These are phyloP conservation scores for Speoplatyrhinus poulsoni DNA, from an alignment of 2,113 vertebrate species.

Conservation along the genomic window DNA sequence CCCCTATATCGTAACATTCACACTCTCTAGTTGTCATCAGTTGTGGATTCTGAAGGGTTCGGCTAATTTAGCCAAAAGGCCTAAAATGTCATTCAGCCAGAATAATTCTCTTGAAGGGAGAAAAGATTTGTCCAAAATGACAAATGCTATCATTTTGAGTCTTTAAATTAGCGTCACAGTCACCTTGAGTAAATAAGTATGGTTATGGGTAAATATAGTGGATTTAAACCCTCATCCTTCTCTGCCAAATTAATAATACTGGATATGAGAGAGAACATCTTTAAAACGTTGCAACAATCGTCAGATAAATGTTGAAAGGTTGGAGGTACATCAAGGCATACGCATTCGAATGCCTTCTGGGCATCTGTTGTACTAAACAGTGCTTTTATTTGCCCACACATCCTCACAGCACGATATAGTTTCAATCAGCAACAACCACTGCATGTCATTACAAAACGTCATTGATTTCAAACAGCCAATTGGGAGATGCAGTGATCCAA, in stretches of 20 bases:
- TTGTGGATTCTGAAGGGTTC: no score
- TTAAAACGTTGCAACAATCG: slow-evolving; percentile 13
- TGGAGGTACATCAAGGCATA: background rate
- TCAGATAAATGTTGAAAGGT: slow-evolving; percentile 15
- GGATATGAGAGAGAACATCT: background rate
- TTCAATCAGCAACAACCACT: background rate
- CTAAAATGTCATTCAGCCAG: no score
- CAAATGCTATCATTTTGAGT: no score
- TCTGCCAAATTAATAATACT: background rate
- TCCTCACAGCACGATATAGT: background rate
- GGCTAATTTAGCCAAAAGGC: no score
- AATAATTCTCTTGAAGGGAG: no score
- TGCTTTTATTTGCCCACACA: background rate
- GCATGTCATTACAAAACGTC: background rate
- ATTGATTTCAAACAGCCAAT: background rate
- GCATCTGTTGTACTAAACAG: background rate
- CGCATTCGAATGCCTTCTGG: background rate
- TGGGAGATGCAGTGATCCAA: background rate
- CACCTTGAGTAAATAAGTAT: no score
- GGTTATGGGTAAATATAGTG: background rate
- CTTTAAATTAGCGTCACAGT: no score
- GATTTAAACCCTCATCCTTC: background rate
- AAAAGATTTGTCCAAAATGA: no score
- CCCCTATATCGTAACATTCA: no score
- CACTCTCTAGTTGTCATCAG: no score